Base-by-base conservation (phyloP, 2,888 invertebrate species). In the Meiosimyza decipiens region DNA sequence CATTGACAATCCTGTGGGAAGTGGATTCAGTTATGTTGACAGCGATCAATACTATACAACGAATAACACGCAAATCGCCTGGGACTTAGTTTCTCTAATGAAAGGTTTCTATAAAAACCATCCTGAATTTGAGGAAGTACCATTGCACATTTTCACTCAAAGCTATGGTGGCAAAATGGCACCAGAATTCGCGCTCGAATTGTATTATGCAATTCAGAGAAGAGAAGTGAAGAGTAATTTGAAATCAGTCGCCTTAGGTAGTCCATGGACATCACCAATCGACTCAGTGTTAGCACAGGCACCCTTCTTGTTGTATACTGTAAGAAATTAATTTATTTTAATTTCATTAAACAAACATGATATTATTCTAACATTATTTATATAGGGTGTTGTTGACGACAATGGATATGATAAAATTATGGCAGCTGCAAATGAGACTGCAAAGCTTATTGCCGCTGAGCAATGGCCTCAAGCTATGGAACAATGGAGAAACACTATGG, bases 81-180 rank as follows among this genome's bases (percentile, higher is more conserved):
- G 86, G 51, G 97, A 97, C 87, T 90, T 97, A 78, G 89, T 96
- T 1, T 88, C 89, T 69, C 88, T 95, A 54, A 90, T 95, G 87
- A 89, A 89, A 81, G 89, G 89, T 7, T 94, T 97, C 85, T 91
- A 94, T 78, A 80, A 87, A 16, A 83, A 88, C 15, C 88, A 93
- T 81, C 91, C 94, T 0, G 90, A 92, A 80, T 96, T 96, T 82
- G 89, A 90, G 83, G 88, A 87, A 12, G 90, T 93, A 0, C 93
- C 95, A 0, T 88, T 95, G 52, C 96, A 96, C 83, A 94, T 97
- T 74, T 94, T 95, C 81, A 93, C 93, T 28, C 96, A 97, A 85
- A 96, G 96, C 0, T 97, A 97, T 85, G 97, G 97, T 18, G 97
- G 96, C 1, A 97, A 97, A 88, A 96, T 96, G 95, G 93, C 94